Conservation (phyloP, 2,113 vertebrate genomes). For the Petrocephalus zakoni region DNA sequence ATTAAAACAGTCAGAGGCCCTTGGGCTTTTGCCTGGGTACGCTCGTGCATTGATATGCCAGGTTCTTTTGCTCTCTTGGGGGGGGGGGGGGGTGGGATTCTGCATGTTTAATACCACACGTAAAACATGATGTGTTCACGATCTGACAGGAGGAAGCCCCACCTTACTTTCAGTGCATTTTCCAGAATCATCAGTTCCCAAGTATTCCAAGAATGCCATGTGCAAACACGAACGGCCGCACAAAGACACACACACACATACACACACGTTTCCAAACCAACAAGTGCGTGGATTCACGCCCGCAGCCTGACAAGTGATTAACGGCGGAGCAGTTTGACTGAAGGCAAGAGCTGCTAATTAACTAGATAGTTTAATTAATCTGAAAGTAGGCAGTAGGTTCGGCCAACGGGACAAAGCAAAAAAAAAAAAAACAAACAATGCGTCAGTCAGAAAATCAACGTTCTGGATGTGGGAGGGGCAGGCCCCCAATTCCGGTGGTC, state of each 20-base stretch:
- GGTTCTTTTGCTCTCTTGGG: neutral
- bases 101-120: neutral
- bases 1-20: neutral
- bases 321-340: neutral
- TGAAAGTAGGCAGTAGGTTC: neutral
- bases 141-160: neutral
- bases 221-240: neutral
- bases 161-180: no score
- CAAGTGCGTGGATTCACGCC: neutral
- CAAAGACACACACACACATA: neutral
- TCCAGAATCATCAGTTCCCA: neutral
- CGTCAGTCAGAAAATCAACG: neutral
- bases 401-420: neutral
- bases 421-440: neutral
- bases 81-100: no score
- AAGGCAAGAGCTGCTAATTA: neutral
- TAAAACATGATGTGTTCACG: neutral
- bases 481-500: accelerated
- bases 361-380: neutral
- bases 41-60: neutral
- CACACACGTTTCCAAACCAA: neutral
- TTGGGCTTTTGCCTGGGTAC: neutral
- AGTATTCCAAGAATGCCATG: neutral
- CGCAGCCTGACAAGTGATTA: neutral
- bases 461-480: neutral